Conservation (phyloP, 2,888 invertebrate genomes). For the Orthonychiurus folsomi region DNA sequence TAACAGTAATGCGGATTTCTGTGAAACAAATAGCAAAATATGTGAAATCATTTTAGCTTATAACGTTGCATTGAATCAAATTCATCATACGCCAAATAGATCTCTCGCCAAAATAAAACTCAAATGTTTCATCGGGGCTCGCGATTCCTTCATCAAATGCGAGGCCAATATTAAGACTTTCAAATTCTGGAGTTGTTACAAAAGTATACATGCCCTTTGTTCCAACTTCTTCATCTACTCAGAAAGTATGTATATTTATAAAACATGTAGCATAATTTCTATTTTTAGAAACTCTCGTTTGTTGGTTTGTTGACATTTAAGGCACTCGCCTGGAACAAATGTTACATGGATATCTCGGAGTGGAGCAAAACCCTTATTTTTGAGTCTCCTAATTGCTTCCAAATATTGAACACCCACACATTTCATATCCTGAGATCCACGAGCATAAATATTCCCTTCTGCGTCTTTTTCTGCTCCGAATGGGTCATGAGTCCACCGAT, state of each 20-base stretch:
- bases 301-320: not conserved
- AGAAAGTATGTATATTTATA: constrained; percentile 10
- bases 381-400: constrained; percentile 59
- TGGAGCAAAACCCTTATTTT: constrained; percentile 49
- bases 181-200: constrained; percentile 62
- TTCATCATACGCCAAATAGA: constrained; percentile 69
- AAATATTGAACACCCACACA: constrained; percentile 65
- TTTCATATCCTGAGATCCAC: constrained; percentile 87
- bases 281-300: not conserved
- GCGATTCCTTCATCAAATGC: constrained; percentile 82
- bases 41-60: not conserved
- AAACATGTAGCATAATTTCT: not conserved
- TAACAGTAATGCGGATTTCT: constrained; percentile 28
- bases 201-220: constrained; percentile 70
- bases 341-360: constrained; percentile 59
- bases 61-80: not conserved
- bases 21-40: too few species aligned
- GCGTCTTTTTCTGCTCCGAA: constrained; percentile 77
- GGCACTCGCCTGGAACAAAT: constrained; percentile 62
- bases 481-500: constrained; percentile 77
- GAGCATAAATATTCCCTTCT: constrained; percentile 74
- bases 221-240: constrained; percentile 78
- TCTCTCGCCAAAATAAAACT: constrained; percentile 66
- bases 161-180: constrained; percentile 68
- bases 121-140: constrained; percentile 56